phyloP scores from a whole-genome alignment of 2,888 invertebrate species.

The Eupeodes latifasciatus region DNA sequence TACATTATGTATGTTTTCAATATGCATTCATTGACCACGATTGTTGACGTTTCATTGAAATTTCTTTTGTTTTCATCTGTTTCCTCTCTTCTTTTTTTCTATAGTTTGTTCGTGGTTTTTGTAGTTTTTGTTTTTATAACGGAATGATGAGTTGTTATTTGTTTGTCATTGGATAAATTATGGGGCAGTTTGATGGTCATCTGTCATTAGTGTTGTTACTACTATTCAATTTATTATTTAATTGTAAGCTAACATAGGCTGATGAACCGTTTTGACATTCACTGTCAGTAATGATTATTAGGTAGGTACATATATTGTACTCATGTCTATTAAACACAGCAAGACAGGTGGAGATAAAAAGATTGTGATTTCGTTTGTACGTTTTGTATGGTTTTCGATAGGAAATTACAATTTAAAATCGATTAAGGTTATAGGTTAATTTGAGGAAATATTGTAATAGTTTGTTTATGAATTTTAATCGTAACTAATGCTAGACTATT shows the following conservation, averaged over 20 bases:
- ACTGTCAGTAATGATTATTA: neutral
- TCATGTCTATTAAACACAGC: slow-evolving; percentile 31
- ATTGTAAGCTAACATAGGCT: slow-evolving; percentile 17
- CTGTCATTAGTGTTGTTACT: slow-evolving; percentile 51
- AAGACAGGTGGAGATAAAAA: slow-evolving; percentile 36
- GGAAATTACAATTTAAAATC: neutral
- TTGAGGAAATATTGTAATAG: too few relatives aligned
- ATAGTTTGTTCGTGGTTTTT: slow-evolving; percentile 12
- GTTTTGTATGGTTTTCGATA: neutral
- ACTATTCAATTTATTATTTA: slow-evolving; percentile 53
- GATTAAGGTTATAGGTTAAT: too few relatives aligned
- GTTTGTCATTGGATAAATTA: slow-evolving; percentile 55
- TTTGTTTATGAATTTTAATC: too few relatives aligned
- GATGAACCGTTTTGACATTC: slow-evolving; percentile 49
- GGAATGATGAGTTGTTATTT: slow-evolving; percentile 51
- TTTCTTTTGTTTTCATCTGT: slow-evolving; percentile 29
- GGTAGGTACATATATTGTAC: neutral
- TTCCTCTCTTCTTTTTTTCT: slow-evolving; percentile 33
- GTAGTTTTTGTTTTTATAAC: slow-evolving; percentile 38
- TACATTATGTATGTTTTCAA: too few relatives aligned
- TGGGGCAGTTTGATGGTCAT: slow-evolving; percentile 58
- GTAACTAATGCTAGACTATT: too few relatives aligned
- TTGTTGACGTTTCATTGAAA: slow-evolving; percentile 53
- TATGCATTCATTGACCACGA: slow-evolving; percentile 69
- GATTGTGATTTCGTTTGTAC: neutral